Conservation (phyloP, 2,888 invertebrate genomes). For the Trichogramma evanescens region DNA sequence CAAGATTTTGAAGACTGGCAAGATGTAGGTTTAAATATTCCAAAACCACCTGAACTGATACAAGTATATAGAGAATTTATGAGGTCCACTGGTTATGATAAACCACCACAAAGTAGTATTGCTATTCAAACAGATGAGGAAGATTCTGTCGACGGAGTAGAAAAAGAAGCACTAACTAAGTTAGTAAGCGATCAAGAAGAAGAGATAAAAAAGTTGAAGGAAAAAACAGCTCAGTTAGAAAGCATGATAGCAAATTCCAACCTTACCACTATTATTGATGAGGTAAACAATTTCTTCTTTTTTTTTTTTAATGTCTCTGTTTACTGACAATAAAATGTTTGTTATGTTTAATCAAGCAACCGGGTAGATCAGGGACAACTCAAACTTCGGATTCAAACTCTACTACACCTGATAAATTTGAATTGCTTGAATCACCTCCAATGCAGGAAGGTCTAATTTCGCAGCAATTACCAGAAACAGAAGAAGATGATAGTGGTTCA, state of each 20-base stretch:
- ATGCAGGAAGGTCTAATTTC: slow-evolving; percentile 29
- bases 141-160: slow-evolving; percentile 17
- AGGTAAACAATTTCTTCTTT: slow-evolving; percentile 20
- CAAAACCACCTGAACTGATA: slow-evolving; percentile 69
- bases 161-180: slow-evolving; percentile 29
- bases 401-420: slow-evolving; percentile 44
- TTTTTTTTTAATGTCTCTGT: background rate
- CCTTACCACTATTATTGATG: slow-evolving; percentile 24
- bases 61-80: slow-evolving; percentile 58
- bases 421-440: slow-evolving; percentile 38
- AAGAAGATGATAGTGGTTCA: slow-evolving; percentile 41
- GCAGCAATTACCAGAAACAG: slow-evolving; percentile 32
- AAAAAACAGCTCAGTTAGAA: slow-evolving; percentile 52
- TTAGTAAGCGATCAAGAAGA: slow-evolving; percentile 25
- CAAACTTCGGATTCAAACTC: slow-evolving; percentile 39
- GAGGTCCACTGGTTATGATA: slow-evolving; percentile 48
- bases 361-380: slow-evolving; percentile 32
- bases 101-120: slow-evolving; percentile 50
- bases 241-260: slow-evolving; percentile 39
- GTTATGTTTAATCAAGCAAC: slow-evolving; percentile 15
- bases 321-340: slow-evolving; percentile 4
- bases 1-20: slow-evolving; percentile 92
- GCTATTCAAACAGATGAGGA: slow-evolving; percentile 36
- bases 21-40: slow-evolving; percentile 80
- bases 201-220: slow-evolving; percentile 54